phyloP scores from a whole-genome alignment of 1,140 invertebrate genomes.

The Calephelis virginiensis region DNA sequence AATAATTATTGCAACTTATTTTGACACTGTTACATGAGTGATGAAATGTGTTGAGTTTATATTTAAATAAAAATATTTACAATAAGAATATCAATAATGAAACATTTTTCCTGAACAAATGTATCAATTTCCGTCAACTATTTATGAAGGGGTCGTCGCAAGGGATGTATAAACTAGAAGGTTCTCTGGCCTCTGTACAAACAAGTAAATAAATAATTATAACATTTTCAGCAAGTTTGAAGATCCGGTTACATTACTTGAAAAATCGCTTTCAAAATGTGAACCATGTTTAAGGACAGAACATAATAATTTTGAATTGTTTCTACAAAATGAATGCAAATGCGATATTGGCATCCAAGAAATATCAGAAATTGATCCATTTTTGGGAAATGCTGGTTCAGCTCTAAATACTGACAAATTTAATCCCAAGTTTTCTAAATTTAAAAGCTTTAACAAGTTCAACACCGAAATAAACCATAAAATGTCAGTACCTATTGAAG shows the following conservation, averaged over 20 bases:
- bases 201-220: not conserved
- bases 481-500: conserved; percentile 7
- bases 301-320: conserved; percentile 32
- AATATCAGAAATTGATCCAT: not conserved
- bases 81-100: too few relatives aligned
- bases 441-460: conserved; percentile 6
- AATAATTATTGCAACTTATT: too few relatives aligned
- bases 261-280: conserved; percentile 42
- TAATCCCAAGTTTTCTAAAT: conserved; percentile 10
- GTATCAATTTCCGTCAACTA: too few relatives aligned
- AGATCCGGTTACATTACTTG: conserved; percentile 46
- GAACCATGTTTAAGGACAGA: conserved; percentile 35
- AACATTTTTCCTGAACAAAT: too few relatives aligned
- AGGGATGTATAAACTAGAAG: not conserved
- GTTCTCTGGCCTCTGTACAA: too few relatives aligned
- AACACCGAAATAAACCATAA: conserved; percentile 21
- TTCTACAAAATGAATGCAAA: conserved; percentile 43
- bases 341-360: conserved; percentile 33
- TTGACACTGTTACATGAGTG: too few relatives aligned
- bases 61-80: not conserved
- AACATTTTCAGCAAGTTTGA: conserved; percentile 43
- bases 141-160: too few relatives aligned
- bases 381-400: not conserved
- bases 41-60: not conserved
- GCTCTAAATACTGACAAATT: conserved; percentile 7